Evolutionary conservation across 2,113 vertebrate species (phyloP).

Genomic region (Dicentrarchus labrax): DNA sequence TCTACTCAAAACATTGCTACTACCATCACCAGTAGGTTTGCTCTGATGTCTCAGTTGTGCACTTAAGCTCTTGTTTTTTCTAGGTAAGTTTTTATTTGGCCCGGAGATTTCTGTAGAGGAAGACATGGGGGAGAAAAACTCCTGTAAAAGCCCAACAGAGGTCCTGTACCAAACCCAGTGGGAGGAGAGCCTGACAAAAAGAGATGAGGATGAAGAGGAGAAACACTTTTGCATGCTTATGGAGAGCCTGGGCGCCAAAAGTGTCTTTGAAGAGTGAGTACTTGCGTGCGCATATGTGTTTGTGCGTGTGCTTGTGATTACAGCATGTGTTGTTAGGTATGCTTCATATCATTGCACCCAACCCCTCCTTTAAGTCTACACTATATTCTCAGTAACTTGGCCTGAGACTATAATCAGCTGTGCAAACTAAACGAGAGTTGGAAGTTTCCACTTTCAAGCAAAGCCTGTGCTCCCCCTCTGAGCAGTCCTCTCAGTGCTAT

Average conservation of each 20-base stretch:
- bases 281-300: background rate
- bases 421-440: constrained; percentile 39
- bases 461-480: background rate
- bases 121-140: constrained; percentile 14
- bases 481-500: background rate
- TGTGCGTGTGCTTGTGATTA: background rate
- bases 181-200: constrained; percentile 65
- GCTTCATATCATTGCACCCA: constrained; percentile 18
- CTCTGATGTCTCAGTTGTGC: background rate
- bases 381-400: background rate
- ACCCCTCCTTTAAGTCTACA: background rate
- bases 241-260: constrained; percentile 90
- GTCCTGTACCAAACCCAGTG: constrained; percentile 79
- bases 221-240: constrained; percentile 90
- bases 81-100: constrained; percentile 89
- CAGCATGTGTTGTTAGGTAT: background rate
- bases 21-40: background rate
- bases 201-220: constrained; percentile 85
- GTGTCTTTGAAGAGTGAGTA: constrained; percentile 92
- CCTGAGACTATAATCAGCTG: constrained; percentile 47
- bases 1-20: background rate
- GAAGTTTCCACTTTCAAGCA: constrained; percentile 37
- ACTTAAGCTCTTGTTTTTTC: constrained; percentile 18
- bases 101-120: constrained; percentile 65
- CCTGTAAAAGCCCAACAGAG: constrained; percentile 71